These are phyloP conservation scores for Ormia ochracea DNA, from an alignment of 2,888 invertebrate species.

Conservation along the genomic window DNA sequence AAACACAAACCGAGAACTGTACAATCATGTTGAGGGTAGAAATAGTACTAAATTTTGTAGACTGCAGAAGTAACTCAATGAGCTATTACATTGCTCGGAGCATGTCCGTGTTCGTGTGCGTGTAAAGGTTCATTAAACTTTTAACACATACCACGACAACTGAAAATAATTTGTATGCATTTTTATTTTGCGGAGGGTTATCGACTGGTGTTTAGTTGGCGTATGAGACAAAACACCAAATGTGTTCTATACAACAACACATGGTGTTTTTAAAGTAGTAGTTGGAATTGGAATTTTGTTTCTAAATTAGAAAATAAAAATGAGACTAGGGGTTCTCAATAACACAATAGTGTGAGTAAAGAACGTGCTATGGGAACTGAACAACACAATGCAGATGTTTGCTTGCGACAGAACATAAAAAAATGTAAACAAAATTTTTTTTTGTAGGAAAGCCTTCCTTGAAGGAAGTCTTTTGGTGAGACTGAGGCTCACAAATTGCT, in stretches of 20 bases:
- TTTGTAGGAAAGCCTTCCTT: conserved; percentile 24
- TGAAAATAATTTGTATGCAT: conserved; percentile 10
- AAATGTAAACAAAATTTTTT: conserved; percentile 59
- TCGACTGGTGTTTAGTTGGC: conserved; percentile 61
- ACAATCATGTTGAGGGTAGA: conserved; percentile 57
- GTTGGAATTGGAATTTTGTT: conserved; percentile 50
- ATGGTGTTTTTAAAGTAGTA: conserved; percentile 41
- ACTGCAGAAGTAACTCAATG: conserved; percentile 40
- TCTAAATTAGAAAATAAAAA: conserved; percentile 50
- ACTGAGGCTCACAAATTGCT: conserved; percentile 34
- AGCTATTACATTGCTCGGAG: neutral
- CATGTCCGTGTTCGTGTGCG: neutral
- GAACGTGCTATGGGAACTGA: conserved; percentile 53
- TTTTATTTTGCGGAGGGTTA: conserved; percentile 53
- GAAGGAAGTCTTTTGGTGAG: conserved; percentile 32
- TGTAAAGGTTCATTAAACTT: conserved; percentile 63
- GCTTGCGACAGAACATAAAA: conserved; percentile 14
- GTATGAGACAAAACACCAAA: conserved; percentile 31
- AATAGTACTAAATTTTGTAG: conserved; percentile 44
- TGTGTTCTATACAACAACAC: conserved; percentile 13
- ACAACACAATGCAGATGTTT: conserved; percentile 57
- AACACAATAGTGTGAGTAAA: neutral
- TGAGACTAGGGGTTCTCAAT: conserved; percentile 44
- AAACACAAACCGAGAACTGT: conserved; percentile 47
- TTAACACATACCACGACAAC: conserved; percentile 13